Base-by-base conservation (phyloP, 2,797 vertebrate genomes). In the Scleropages formosus region DNA sequence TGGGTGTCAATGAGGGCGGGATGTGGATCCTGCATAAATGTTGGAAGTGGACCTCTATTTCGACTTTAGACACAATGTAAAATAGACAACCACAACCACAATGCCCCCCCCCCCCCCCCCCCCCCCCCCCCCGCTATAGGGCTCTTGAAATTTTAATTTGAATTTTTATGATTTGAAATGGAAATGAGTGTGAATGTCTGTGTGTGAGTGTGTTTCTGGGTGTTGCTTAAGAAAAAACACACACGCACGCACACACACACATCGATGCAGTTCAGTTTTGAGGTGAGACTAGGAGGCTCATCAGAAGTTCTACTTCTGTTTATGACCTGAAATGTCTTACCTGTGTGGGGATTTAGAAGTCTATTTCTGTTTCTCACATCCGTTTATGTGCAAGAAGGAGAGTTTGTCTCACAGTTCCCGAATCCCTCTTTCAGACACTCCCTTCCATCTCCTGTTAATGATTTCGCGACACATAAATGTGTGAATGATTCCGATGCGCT, bases 361-460 rank as follows among this genome's bases (percentile, higher is more conserved):
- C 26, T 31, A 26, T 69, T 47, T 69, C 12, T 47, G 20, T 20
- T 47, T 75, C 68, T 67, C 27, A 68, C 64, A 61, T 39, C 56
- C 74, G 69, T 46, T 27, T 60, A 31, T 27, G 20, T 26, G 46
- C 46, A 1, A 65, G 56, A 46, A 27, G 16, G 66, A 60, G 8
- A 0, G 56, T 46, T 27, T 61, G 64, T 47, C 56, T 68, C 65
- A n/a, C 31, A 44, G 51, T 72, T 59, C 3, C 10, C 7, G 31
- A 72, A 56, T 24, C 24, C 56, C 8, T 44, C 31, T 16, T n/a
- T 61, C 61, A 18, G 16, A 1, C 20, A n/a, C 2, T 59, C 16
- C 39, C 27, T 44, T 74, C 66, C 26, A 75, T 65, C 68, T 22
- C 63, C 53, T 49, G 56, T 63, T 79, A 79, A 75, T 80, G 73